Evolutionary conservation across 2,888 invertebrate species (phyloP), one percentile per base, ranked within the genome.

Genomic region (Lasioglossum oenotherae): DNA sequence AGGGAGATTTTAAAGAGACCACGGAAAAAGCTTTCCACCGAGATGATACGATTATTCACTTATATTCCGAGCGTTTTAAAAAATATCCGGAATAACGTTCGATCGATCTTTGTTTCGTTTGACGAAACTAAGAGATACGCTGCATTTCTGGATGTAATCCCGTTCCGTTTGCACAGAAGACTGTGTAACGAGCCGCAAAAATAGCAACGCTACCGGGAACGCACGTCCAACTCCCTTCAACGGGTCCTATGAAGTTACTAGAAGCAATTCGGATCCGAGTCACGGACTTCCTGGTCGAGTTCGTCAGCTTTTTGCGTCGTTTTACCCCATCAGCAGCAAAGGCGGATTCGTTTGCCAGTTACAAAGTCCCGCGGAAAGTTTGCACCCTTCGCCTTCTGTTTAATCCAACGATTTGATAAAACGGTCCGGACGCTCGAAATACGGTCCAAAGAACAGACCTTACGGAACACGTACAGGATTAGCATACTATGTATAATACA

Each of bases 281-380:
- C 87, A 87, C 87, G 87, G 38, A 86, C 67, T 75, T 49, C 27
- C 82, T 44, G 49, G 46, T 53, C 78, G 57, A 87, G 86, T 86
- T 87, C 82, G 87, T 87, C 82, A 86, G 71, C 80, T 80, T 87
- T 87, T 86, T 80, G 19, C 75, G 44, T 57, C 44, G 49, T 38
- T 80, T 82, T n/a, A 16, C 60, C 46, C 79, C 38, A 35, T 60
- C 60, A 57, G 38, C 44, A n/a, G 27, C 49, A 60, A 80, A 71
- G 75, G 69, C 49, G 57, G 79, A 74, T 69, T 80, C 86, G 86
- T 77, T 74, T 79, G 75, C 46, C 79, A 76, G 78, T 41, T 67
- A 60, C 69, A 31, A 38, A 78, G 77, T 77, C 78, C 57, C 31
- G 49, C 73, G 80, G 46, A 85, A 86, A 81, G 60, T 81, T 67